These are phyloP conservation scores for Xenus cinereus DNA, from an alignment of 2,113 vertebrate genomes.

Conservation along the genomic window DNA sequence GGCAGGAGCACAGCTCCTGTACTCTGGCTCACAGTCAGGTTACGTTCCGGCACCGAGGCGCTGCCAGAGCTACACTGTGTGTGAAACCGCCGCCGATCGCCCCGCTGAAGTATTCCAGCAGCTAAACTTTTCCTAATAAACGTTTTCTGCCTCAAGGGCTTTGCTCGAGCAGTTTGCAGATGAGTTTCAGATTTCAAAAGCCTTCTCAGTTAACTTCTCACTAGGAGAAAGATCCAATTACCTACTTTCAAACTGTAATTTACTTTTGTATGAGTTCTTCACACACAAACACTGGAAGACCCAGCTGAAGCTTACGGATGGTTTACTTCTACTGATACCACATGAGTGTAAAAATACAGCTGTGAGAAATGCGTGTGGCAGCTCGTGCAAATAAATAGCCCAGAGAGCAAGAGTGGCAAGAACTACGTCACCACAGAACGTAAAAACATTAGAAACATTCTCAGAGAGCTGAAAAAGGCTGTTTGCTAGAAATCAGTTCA, in stretches of 20 bases:
- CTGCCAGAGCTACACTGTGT: not conserved
- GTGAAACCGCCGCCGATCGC: not conserved
- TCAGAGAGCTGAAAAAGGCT: not conserved
- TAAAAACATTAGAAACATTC: not conserved
- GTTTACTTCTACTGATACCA: not conserved
- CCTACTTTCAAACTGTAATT: slow-evolving; percentile 23
- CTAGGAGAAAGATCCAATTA: slow-evolving; percentile 39
- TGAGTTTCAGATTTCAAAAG: slow-evolving; percentile 60
- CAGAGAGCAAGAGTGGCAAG: not conserved
- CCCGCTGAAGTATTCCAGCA: not conserved
- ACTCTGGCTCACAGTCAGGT: not conserved
- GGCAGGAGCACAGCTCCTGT: not conserved
- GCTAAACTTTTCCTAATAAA: slow-evolving; percentile 27
- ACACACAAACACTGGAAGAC: not conserved
- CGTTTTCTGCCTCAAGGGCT: slow-evolving; percentile 8
- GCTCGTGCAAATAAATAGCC: not conserved
- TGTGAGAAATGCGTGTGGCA: not conserved
- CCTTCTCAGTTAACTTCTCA: not conserved
- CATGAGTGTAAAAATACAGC: not conserved
- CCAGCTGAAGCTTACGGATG: not conserved
- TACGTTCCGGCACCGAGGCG: not conserved
- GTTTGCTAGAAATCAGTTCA: not conserved
- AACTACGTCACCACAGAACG: not conserved
- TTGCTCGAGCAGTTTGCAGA: not conserved
- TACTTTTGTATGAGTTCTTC: not conserved